A percentile compares a stretch with the other conserved stretches of the same genome.
Conservation (phyloP, 2,113 vertebrate species). For the Ornithorhynchus anatinus region DNA sequence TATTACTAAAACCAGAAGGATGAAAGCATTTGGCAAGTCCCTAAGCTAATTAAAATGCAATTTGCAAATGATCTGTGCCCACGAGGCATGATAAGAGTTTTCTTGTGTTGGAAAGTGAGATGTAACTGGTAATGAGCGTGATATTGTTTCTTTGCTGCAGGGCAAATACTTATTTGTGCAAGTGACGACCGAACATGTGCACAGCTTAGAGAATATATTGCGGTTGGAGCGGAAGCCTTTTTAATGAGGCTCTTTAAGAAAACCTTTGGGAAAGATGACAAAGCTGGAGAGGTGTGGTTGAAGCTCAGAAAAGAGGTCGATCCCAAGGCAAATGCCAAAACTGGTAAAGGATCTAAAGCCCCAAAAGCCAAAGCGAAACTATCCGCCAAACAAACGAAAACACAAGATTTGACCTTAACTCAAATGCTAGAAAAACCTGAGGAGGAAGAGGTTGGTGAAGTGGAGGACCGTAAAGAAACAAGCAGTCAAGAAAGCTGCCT, state of each 20-base stretch:
- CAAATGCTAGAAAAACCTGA: constrained; percentile 82
- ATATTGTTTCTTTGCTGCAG: constrained; percentile 62
- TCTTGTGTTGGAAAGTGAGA: not conserved
- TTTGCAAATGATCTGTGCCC: not conserved
- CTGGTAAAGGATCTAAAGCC: constrained; percentile 57
- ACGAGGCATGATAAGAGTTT: not conserved
- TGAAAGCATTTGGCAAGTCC: constrained; percentile 2
- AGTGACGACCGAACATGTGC: constrained; percentile 93
- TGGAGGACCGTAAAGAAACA: constrained; percentile 36
- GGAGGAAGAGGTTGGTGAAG: constrained; percentile 52
- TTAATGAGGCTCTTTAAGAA: constrained; percentile 84
- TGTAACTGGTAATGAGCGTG: not conserved
- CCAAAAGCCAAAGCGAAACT: constrained; percentile 64
- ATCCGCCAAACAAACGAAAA: constrained; percentile 65
- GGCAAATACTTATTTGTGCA: constrained; percentile 91
- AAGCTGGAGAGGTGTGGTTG: constrained; percentile 60
- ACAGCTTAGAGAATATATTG: constrained; percentile 89
- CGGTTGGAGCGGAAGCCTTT: constrained; percentile 78
- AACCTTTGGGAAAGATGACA: constrained; percentile 81
- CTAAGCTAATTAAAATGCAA: not conserved
- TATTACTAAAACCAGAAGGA: not conserved
- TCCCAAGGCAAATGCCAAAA: constrained; percentile 42
- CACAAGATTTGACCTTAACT: constrained; percentile 76
- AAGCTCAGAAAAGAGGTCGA: constrained; percentile 57
- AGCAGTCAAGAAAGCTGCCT: constrained; percentile 46